Conservation (phyloP, 2,888 invertebrate species). For the Aphrophora alni region DNA sequence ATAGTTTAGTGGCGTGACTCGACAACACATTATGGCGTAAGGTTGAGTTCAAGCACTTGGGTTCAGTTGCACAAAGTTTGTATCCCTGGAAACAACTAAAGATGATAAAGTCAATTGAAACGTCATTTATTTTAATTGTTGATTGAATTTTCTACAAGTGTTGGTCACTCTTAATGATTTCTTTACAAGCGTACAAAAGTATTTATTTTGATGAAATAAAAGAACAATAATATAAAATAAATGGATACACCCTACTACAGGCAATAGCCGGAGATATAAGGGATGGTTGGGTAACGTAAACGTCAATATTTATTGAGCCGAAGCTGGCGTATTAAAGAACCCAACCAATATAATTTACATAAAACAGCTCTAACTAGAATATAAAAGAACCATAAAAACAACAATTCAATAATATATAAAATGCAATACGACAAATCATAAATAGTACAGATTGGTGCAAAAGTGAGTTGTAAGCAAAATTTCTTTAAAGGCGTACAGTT, state of each 20-base stretch:
- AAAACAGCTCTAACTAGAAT: background rate
- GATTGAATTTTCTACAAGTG: too few relatives aligned
- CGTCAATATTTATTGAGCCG: background rate
- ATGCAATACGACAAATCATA: conserved; percentile 9
- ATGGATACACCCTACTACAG: background rate
- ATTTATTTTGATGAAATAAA: background rate
- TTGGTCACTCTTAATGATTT: too few relatives aligned
- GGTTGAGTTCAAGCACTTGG: too few relatives aligned
- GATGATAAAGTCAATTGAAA: too few relatives aligned
- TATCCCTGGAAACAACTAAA: too few relatives aligned
- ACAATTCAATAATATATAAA: conserved; percentile 6
- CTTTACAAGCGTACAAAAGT: background rate
- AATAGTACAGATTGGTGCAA: background rate
- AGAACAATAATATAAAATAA: background rate
- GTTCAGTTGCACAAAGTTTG: too few relatives aligned
- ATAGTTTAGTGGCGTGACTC: too few relatives aligned
- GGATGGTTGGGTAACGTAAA: background rate
- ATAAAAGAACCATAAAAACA: background rate
- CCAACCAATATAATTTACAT: conserved; percentile 5
- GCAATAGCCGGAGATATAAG: background rate
- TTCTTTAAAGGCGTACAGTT: too few relatives aligned
- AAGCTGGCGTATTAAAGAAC: background rate
- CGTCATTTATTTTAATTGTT: too few relatives aligned
- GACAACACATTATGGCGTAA: too few relatives aligned
- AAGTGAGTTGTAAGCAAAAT: background rate